Evolutionary conservation across 1,140 invertebrate species (phyloP).

Genomic region (Psilanteris sp.): DNA sequence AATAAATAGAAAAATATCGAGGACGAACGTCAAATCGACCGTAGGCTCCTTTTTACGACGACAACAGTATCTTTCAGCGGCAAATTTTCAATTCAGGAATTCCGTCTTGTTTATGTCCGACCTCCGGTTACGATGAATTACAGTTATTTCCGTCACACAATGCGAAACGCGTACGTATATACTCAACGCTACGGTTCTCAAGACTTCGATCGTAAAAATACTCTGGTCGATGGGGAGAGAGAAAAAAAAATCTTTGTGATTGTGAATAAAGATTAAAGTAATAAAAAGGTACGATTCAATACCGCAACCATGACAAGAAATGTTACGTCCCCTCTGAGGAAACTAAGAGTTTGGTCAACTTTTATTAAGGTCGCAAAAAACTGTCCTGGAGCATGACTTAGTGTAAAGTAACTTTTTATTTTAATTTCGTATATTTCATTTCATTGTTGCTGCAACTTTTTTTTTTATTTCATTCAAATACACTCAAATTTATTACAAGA

Average conservation of each 20-base stretch:
- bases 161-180: constrained; percentile 14
- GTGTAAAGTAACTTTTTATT: too few species aligned
- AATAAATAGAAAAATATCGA: neutral
- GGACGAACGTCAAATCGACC: constrained; percentile 2
- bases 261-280: constrained; percentile 43
- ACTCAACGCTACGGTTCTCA: constrained; percentile 11
- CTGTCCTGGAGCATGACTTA: constrained; percentile 3
- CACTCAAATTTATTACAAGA: too few species aligned
- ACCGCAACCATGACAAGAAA: constrained; percentile 20
- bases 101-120: constrained; percentile 55
- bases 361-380: constrained; percentile 39
- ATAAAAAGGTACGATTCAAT: constrained; percentile 48
- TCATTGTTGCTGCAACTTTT: too few species aligned
- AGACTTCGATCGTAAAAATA: constrained; percentile 35
- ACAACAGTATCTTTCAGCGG: constrained; percentile 31
- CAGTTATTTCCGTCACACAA: constrained; percentile 53
- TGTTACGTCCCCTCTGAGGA: constrained; percentile 10
- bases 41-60: constrained; percentile 46
- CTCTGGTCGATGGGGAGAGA: constrained; percentile 1
- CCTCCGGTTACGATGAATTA: constrained; percentile 56
- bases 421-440: too few species aligned
- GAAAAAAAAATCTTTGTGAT: constrained; percentile 34
- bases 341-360: constrained; percentile 26
- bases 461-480: too few species aligned
- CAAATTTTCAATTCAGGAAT: constrained; percentile 57